Conservation (phyloP, 2,888 invertebrate species). For the Hypomecis punctinalis region DNA sequence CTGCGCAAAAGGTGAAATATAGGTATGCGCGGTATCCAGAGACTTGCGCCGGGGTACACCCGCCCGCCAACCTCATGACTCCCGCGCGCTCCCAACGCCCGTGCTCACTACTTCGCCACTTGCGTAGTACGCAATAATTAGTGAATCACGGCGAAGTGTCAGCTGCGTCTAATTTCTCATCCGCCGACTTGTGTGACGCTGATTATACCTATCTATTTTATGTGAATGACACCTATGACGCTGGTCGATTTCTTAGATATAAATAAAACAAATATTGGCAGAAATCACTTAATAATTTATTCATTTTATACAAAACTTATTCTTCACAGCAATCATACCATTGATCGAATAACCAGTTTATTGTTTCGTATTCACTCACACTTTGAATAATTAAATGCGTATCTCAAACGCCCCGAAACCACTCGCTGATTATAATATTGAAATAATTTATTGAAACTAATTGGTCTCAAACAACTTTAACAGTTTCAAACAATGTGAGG, state of each 20-base stretch:
- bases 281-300: constrained; percentile 66
- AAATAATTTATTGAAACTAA: constrained; percentile 22
- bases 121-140: too few relatives aligned
- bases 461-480: constrained; percentile 26
- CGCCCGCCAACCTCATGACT: too few relatives aligned
- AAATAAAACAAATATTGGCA: constrained; percentile 60
- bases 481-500: constrained; percentile 19
- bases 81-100: too few relatives aligned
- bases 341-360: constrained; percentile 48
- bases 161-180: too few relatives aligned
- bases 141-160: too few relatives aligned
- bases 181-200: too few relatives aligned
- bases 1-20: too few relatives aligned
- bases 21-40: too few relatives aligned
- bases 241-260: not conserved
- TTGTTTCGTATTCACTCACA: constrained; percentile 52
- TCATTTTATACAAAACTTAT: constrained; percentile 66
- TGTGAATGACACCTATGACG: too few relatives aligned
- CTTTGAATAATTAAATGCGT: constrained; percentile 30
- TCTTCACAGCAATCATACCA: constrained; percentile 65
- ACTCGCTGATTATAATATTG: constrained; percentile 10
- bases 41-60: too few relatives aligned
- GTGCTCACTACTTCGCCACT: too few relatives aligned
- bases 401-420: constrained; percentile 16
- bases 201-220: too few relatives aligned